Evolutionary conservation across 2,797 vertebrate species (phyloP), one percentile per base, ranked within the genome.

Genomic region (Chaunax sp.): DNA sequence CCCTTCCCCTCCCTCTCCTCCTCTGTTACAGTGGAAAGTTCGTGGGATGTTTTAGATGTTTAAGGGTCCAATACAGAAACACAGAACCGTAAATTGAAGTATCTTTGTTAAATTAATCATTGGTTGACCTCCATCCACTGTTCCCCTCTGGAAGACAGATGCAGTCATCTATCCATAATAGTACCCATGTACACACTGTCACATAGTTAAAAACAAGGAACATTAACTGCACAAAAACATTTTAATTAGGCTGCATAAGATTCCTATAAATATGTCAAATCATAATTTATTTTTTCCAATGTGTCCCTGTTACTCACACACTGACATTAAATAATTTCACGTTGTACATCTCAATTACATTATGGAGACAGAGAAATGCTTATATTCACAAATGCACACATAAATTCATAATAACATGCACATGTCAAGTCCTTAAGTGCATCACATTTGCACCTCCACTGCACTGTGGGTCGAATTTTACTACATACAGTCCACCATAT

Each of bases 331-430:
- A 10, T 16, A n/a, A 46, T 4, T 19, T 14, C 3, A 41, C 33
- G 49, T 26, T 50, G 23, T 49, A 49, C 49, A 53, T 26, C 50
- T 61, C 59, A n/a, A 14, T 70, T 35, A 54, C 46, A 57, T 45
- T 55, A 44, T 14, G 25, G 33, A 60, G 45, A 40, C 62, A 71
- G 51, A 65, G 37, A 61, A 2, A 72, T 59, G 52, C 28, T 51
- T 43, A 50, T 44, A 38, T 58, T 69, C 68, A 69, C 64, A 75
- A 62, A 65, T 55, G 65, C 43, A 56, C 26, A 22, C 23, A 79
- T 77, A 16, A 66, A 89, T 79, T 55, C 73, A 66, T 76, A 44
- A 87, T 72, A 22, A 23, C 58, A 45, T 22, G 53, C 58, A 64
- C 62, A 72, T 64, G 64, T 67, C 33, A 55, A 64, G 57, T 56